These are phyloP conservation scores for Lacanobia wlatinum DNA, from an alignment of 2,888 invertebrate species.

Conservation along the genomic window DNA sequence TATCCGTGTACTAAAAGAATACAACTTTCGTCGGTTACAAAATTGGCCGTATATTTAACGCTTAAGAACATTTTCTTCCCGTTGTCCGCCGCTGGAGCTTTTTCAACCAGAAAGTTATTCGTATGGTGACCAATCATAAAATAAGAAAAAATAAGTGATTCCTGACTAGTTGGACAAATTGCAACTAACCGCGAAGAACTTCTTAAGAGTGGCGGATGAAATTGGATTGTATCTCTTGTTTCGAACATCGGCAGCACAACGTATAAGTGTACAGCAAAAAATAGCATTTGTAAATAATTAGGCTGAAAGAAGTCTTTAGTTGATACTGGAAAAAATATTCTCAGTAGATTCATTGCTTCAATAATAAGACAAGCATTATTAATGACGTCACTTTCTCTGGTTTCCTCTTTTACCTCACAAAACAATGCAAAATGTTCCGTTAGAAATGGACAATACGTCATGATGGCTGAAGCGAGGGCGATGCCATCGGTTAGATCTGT, in stretches of 20 bases:
- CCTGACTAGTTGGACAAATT: conserved; percentile 84
- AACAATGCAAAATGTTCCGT: conserved; percentile 83
- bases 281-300: conserved; percentile 90
- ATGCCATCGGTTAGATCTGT: conserved; percentile 90
- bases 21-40: conserved; percentile 77
- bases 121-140: conserved; percentile 78
- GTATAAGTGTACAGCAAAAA: conserved; percentile 90
- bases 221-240: conserved; percentile 82
- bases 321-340: conserved; percentile 89
- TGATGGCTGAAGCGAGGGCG: conserved; percentile 89
- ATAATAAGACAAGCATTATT: conserved; percentile 91
- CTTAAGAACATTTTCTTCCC: conserved; percentile 82
- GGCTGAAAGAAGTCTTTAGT: conserved; percentile 89
- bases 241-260: conserved; percentile 89
- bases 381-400: conserved; percentile 81
- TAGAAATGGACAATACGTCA: conserved; percentile 91
- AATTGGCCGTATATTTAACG: conserved; percentile 84
- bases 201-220: conserved; percentile 86
- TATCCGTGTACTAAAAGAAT: conserved; percentile 84
- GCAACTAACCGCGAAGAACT: conserved; percentile 81
- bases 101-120: conserved; percentile 81
- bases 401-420: conserved; percentile 82
- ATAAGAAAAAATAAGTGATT: conserved; percentile 79
- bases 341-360: conserved; percentile 89
- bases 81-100: conserved; percentile 77